These are phyloP conservation scores for Rhipidura dahli DNA, from an alignment of 2,113 vertebrate genomes.

Conservation along the genomic window DNA sequence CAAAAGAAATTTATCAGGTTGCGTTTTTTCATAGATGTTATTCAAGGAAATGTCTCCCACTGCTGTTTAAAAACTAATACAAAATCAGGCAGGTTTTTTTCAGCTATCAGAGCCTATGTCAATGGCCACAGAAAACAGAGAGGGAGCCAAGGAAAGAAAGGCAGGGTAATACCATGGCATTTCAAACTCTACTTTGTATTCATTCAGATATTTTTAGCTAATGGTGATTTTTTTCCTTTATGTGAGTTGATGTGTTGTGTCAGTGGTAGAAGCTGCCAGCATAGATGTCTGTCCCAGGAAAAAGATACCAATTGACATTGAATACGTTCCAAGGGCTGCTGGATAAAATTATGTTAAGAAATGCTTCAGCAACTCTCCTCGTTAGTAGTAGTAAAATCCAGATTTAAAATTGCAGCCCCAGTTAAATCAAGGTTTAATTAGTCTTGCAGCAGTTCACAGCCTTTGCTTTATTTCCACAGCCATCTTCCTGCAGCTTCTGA, in stretches of 20 bases:
- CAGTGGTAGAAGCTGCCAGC: not conserved
- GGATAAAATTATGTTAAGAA: not conserved
- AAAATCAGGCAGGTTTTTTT: not conserved
- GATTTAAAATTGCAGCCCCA: not conserved
- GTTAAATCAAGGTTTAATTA: not conserved
- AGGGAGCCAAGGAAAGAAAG: not conserved
- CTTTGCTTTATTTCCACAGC: not conserved
- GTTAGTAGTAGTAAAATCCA: not conserved
- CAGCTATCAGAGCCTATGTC: not conserved
- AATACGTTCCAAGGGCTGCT: not conserved
- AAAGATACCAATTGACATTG: not conserved
- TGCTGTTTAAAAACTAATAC: not conserved
- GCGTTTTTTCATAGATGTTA: rapidly evolving
- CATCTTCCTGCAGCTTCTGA: not conserved
- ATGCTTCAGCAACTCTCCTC: not conserved
- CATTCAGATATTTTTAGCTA: slow-evolving; percentile 15
- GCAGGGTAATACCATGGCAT: not conserved
- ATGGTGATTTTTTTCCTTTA: not conserved
- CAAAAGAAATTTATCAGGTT: not conserved
- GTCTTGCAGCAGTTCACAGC: not conserved
- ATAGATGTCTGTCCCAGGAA: not conserved
- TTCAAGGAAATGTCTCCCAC: not conserved
- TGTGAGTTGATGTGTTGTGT: not conserved
- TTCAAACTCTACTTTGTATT: not conserved
- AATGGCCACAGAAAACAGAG: not conserved